Percentiles rank a stretch among this genome's conserved stretches.
phyloP scores from a whole-genome alignment of 2,113 vertebrate species.

The Colaptes auratus region DNA sequence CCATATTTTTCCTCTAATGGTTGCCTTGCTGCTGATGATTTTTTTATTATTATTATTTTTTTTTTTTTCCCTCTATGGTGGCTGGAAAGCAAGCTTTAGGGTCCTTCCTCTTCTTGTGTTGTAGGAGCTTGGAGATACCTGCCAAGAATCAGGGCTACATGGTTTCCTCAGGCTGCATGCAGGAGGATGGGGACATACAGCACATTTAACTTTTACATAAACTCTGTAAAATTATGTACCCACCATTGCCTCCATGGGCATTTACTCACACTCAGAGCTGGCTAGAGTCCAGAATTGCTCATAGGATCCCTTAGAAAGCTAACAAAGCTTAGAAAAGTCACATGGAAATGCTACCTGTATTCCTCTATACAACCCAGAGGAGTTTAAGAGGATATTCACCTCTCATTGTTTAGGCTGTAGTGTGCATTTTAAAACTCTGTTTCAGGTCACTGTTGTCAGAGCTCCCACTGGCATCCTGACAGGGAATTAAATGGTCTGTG shows the following conservation, averaged over 20 bases:
- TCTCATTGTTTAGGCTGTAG: neutral
- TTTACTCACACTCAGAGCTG: neutral
- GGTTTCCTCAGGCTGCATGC: neutral
- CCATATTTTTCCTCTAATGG: neutral
- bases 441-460: neutral
- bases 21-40: neutral
- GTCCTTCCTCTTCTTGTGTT: neutral
- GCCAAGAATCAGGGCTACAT: neutral
- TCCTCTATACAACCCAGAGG: neutral
- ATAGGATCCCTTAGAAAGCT: neutral
- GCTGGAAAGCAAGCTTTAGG: neutral
- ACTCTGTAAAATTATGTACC: neutral
- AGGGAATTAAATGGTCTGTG: neutral
- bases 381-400: neutral
- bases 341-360: neutral
- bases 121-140: neutral
- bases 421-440: neutral
- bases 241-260: neutral
- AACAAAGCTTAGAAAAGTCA: neutral
- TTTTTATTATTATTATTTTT: neutral
- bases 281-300: neutral
- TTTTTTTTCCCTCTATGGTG: neutral
- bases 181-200: neutral
- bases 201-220: neutral
- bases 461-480: neutral